These are phyloP conservation scores for Craniophora ligustri DNA, from an alignment of 2,888 invertebrate genomes.

Conservation along the genomic window DNA sequence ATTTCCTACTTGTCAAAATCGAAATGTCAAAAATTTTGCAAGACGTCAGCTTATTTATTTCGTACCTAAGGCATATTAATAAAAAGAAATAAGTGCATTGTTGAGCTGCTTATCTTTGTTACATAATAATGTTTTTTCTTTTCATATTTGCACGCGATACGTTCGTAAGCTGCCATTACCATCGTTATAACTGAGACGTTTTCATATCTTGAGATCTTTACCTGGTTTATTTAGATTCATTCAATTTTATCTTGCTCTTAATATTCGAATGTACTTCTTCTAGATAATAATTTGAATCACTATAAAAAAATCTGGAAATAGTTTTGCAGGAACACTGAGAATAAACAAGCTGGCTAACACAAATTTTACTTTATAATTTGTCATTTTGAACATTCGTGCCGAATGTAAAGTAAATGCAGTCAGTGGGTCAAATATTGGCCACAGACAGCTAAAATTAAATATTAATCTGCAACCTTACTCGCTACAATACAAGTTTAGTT, in stretches of 20 bases:
- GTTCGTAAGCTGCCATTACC: conserved; percentile 13
- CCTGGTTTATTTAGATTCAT: not conserved
- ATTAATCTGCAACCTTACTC: conserved; percentile 67
- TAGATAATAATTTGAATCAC: not conserved
- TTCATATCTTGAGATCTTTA: not conserved
- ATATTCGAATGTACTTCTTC: not conserved
- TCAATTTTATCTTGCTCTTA: not conserved
- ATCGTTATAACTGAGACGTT: conserved; percentile 5
- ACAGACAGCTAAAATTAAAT: conserved; percentile 67
- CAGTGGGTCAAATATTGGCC: conserved; percentile 78
- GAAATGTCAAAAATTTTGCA: conserved; percentile 19
- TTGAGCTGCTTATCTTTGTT: conserved; percentile 28
- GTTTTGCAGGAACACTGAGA: conserved; percentile 3
- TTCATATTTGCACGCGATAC: conserved; percentile 32
- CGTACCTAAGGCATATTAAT: too few species aligned
- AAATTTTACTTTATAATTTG: conserved; percentile 38
- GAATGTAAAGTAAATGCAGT: conserved; percentile 58
- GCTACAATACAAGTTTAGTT: conserved; percentile 64
- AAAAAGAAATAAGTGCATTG: conserved; percentile 31
- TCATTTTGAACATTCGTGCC: conserved; percentile 39
- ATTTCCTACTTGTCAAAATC: conserved; percentile 27
- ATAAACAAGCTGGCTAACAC: conserved; percentile 8
- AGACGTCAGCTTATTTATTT: conserved; percentile 26
- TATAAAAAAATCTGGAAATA: not conserved
- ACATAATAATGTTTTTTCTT: conserved; percentile 17